phyloP scores from a whole-genome alignment of 2,888 invertebrate genomes.

The Eucera pruinosa region DNA sequence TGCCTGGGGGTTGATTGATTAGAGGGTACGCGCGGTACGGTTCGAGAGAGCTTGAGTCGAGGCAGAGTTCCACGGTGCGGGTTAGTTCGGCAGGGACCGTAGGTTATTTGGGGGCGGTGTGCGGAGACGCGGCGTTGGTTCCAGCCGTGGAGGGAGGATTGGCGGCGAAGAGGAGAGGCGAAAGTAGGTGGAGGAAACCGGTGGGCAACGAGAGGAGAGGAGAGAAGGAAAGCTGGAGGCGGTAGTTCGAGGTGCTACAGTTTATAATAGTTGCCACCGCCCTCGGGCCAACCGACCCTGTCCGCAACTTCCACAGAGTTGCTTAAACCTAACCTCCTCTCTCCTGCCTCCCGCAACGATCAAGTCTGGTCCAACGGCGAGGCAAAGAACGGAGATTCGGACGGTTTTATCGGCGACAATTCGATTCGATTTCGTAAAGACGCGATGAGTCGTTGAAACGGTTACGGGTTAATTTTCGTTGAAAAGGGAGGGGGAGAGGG shows the following conservation, averaged over 20 bases:
- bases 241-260: conserved; percentile 84
- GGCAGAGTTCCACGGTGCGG: conserved; percentile 77
- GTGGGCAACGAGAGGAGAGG: conserved; percentile 67
- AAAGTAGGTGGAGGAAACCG: conserved; percentile 64
- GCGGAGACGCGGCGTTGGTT: conserved; percentile 60
- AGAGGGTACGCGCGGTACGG: conserved; percentile 80
- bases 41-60: conserved; percentile 69
- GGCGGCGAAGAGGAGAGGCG: conserved; percentile 24
- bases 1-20: conserved; percentile 84
- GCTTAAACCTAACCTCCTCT: conserved; percentile 83
- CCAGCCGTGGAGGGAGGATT: conserved; percentile 34
- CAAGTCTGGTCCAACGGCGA: conserved; percentile 71
- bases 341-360: conserved; percentile 67
- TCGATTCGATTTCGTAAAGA: no score
- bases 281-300: conserved; percentile 80
- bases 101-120: conserved; percentile 80
- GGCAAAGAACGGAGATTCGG: conserved; percentile 62
- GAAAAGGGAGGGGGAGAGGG: no score
- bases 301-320: conserved; percentile 83
- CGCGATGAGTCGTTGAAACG: no score
- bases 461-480: no score
- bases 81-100: conserved; percentile 81
- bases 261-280: conserved; percentile 84
- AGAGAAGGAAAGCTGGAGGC: conserved; percentile 79
- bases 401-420: background rate